Conservation (phyloP, 2,888 invertebrate genomes). For the Netelia melanura region DNA sequence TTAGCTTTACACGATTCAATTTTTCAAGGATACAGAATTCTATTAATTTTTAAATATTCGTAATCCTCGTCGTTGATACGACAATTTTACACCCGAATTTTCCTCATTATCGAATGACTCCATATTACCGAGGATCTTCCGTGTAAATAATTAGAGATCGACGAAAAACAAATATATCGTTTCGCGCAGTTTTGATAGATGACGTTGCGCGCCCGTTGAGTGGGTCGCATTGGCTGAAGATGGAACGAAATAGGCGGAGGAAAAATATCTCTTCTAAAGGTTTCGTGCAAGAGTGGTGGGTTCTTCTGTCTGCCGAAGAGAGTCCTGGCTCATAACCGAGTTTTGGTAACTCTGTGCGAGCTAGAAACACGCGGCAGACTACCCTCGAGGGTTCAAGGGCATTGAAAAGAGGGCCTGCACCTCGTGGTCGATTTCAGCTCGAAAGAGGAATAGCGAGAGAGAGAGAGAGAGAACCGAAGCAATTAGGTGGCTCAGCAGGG, state of each 20-base stretch:
- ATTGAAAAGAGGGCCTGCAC: conserved; percentile 45
- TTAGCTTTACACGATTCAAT: no score
- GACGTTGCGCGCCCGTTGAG: conserved; percentile 81
- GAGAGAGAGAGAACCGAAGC: conserved; percentile 77
- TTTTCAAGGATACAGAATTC: no score
- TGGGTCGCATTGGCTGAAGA: conserved; percentile 68
- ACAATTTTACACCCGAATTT: background rate
- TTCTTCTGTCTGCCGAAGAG: conserved; percentile 32
- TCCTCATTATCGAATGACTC: background rate
- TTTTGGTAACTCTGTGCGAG: conserved; percentile 73
- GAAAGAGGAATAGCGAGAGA: conserved; percentile 65
- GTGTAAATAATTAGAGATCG: conserved; percentile 83
- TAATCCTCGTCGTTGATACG: conserved; percentile 20
- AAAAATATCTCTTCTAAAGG: conserved; percentile 55
- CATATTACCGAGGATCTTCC: conserved; percentile 49
- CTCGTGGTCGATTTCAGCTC: conserved; percentile 6
- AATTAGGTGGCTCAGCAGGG: conserved; percentile 84
- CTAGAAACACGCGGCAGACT: conserved; percentile 71
- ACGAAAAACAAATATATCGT: conserved; percentile 84
- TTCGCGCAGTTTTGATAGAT: conserved; percentile 83
- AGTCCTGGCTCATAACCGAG: conserved; percentile 45
- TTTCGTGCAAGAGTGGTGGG: conserved; percentile 36
- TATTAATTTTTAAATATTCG: conserved; percentile 1
- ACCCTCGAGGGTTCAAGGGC: conserved; percentile 82
- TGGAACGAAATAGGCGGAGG: conserved; percentile 65